Percentiles rank a stretch among this genome's conserved stretches.
These are phyloP conservation scores for Chymomyza caudatula DNA, from an alignment of 2,888 invertebrate genomes.

Conservation along the genomic window DNA sequence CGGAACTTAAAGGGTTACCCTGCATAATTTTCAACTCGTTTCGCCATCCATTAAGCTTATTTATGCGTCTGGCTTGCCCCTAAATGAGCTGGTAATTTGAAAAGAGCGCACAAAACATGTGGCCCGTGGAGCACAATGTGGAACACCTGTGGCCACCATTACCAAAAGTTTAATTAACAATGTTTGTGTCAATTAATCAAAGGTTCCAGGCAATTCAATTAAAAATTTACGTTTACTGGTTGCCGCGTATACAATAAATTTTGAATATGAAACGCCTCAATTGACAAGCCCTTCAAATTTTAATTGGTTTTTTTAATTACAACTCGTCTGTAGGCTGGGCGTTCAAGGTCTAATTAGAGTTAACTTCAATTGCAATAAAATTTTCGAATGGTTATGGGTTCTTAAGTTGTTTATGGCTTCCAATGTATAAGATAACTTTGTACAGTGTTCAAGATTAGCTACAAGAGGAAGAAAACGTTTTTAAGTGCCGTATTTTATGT, in stretches of 20 bases:
- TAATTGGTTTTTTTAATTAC: conserved; percentile 35
- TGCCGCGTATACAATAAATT: neutral
- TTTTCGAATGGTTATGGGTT: neutral
- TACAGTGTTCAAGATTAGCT: too few species aligned
- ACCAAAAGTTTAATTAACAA: conserved; percentile 15
- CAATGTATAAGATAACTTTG: neutral
- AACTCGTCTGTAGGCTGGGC: neutral
- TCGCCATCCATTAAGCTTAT: conserved; percentile 42
- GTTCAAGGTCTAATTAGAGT: conserved; percentile 3
- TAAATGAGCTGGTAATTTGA: conserved; percentile 66
- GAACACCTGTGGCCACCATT: conserved; percentile 61
- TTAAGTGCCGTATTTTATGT: too few species aligned
- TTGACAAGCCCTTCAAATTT: conserved; percentile 37
- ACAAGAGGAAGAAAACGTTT: too few species aligned
- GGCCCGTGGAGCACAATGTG: conserved; percentile 3
- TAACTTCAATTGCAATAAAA: neutral
- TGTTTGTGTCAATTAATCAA: conserved; percentile 61
- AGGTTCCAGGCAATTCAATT: conserved; percentile 53
- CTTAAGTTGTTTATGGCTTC: neutral
- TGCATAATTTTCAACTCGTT: conserved; percentile 12
- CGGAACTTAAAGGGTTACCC: conserved; percentile 6
- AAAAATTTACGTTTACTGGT: conserved; percentile 38
- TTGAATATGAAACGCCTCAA: neutral
- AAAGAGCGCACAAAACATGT: conserved; percentile 46
- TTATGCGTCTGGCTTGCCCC: conserved; percentile 56